Evolutionary conservation across 2,888 invertebrate species (phyloP), one percentile per base, ranked within the genome.

Genomic region (Drosophila prolongata): DNA sequence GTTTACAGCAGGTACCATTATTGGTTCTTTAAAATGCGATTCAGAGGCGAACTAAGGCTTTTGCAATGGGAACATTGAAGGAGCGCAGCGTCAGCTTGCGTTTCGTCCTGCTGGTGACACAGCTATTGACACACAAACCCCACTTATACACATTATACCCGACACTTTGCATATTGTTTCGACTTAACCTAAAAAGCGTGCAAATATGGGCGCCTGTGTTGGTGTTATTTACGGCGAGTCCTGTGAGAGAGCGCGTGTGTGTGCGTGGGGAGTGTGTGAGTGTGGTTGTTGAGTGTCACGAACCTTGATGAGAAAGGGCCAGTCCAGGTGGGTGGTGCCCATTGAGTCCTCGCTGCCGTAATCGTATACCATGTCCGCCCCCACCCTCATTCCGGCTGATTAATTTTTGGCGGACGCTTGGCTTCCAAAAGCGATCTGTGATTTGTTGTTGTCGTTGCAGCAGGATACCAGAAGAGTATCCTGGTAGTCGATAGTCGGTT

Each of bases 281-380:
- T 10, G 8, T 49, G 11, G 14, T 24, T n/a, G 35, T 34, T 14
- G 9, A 10, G 46, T 27, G 46, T 30, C 34, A 80, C 81, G 79
- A 76, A 91, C 91, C 91, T 92, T 91, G 68, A 92, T 92, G 60
- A 92, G 80, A 74, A 92, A 92, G 49, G 92, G 91, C 91, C 92
- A 92, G 77, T 92, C 91, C 74, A 92, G 67, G 62, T 90, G 89
- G 14, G 79, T 76, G 38, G 88, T 75, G 46, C 83, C 87, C 65
- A 76, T 79, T 34, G 81, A 66, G 54, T 88, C 88, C 55, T 86
- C 90, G 44, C 30, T 46, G 44, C 73, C 70, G 35, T 87, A 82
- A 30, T 82, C 85, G 11, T 85, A 80, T 61, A 76, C 74, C 61
- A 81, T 79, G 74, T 90, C 91, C 65, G 89, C 52, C 19, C 52